These are phyloP conservation scores for Thinocorus orbignyianus DNA, from an alignment of 2,113 vertebrate species.

Conservation along the genomic window DNA sequence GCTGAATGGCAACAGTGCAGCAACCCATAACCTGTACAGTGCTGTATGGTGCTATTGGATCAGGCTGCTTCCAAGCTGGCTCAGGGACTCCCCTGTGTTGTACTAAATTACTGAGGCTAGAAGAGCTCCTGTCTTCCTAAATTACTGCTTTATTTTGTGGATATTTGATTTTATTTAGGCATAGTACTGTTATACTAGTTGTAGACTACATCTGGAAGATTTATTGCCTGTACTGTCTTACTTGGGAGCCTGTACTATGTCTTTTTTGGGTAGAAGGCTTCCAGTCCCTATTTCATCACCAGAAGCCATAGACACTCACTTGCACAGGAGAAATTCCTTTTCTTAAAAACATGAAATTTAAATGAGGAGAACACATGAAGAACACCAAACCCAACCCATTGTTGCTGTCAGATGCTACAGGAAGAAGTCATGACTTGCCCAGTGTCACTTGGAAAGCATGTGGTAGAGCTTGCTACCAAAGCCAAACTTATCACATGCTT, in stretches of 20 bases:
- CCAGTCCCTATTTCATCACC: neutral
- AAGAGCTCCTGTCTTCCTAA: neutral
- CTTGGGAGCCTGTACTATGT: neutral
- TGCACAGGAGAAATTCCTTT: neutral
- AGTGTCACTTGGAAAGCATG: neutral
- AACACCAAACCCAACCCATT: accelerated
- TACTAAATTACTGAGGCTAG: neutral
- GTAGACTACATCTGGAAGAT: neutral
- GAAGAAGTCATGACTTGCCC: neutral
- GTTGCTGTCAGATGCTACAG: neutral
- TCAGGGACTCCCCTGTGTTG: neutral
- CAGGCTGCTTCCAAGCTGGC: neutral
- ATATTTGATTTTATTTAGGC: neutral
- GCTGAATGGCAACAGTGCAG: neutral
- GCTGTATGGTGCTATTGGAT: accelerated
- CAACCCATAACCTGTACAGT: neutral
- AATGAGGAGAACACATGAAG: neutral
- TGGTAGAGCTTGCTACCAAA: neutral
- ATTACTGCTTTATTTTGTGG: neutral
- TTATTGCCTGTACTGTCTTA: neutral
- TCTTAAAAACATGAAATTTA: neutral
- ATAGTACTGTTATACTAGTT: neutral
- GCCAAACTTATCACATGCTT: neutral
- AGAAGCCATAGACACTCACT: neutral
- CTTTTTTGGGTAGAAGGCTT: neutral